Percentiles rank a stretch among this genome's conserved stretches.
Conservation (phyloP, 2,797 vertebrate species). For the Sarcoramphus papa region DNA sequence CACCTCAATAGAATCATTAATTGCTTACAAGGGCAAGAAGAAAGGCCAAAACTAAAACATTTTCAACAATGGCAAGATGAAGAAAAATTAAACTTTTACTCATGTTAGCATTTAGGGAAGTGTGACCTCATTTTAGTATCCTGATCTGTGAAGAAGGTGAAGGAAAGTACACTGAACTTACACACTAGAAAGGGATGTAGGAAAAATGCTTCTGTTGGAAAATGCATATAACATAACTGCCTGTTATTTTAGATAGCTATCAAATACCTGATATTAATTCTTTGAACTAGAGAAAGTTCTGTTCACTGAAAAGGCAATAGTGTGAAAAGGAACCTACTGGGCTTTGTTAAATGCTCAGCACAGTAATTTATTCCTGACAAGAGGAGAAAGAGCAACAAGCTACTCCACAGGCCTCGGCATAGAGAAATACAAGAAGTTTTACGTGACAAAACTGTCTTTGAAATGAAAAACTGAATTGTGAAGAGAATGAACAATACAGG, state of each 20-base stretch:
- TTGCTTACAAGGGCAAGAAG: neutral
- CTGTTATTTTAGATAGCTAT: neutral
- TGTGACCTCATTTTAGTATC: neutral
- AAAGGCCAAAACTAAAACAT: neutral
- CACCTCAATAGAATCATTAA: neutral
- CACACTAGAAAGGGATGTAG: neutral
- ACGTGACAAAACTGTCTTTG: neutral
- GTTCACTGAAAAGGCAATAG: neutral
- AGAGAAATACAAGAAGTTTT: neutral
- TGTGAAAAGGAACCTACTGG: neutral
- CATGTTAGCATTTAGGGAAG: neutral
- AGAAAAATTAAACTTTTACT: neutral
- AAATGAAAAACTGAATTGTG: neutral
- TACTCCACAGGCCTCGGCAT: neutral
- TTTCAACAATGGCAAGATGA: neutral
- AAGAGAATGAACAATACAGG: neutral
- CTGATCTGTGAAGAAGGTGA: neutral
- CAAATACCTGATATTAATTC: neutral
- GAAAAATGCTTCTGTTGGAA: neutral
- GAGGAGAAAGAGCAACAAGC: neutral
- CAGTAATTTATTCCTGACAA: neutral
- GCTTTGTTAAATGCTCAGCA: neutral
- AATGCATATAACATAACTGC: neutral
- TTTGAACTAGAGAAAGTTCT: neutral
- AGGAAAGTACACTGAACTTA: neutral